Conservation (phyloP, 2,797 vertebrate genomes). For the Poliocrania exsul region DNA sequence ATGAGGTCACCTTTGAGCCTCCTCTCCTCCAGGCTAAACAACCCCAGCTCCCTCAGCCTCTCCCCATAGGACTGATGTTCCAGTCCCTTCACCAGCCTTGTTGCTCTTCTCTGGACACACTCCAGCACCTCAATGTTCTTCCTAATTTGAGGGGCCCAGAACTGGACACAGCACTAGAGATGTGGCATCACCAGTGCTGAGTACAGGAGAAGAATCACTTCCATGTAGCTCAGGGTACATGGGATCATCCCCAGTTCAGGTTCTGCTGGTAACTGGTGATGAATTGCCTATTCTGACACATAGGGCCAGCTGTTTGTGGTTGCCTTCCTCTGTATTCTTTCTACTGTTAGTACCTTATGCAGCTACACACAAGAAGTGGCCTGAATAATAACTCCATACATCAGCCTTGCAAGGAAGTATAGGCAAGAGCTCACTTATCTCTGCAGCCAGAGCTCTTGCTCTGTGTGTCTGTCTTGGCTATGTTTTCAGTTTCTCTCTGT, state of each 20-base stretch:
- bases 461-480: not conserved
- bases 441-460: not conserved
- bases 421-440: fast-evolving
- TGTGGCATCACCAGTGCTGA: not conserved
- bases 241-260: fast-evolving
- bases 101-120: not conserved
- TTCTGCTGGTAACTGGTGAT: not conserved
- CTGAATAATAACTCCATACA: fast-evolving
- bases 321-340: fast-evolving
- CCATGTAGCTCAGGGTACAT: not conserved
- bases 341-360: fast-evolving
- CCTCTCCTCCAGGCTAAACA: not conserved
- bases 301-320: fast-evolving
- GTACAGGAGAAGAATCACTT: not conserved
- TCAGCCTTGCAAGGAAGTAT: not conserved
- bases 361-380: no score
- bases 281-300: fast-evolving
- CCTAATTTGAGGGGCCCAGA: not conserved
- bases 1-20: not conserved
- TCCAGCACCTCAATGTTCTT: not conserved
- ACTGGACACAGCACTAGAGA: fast-evolving
- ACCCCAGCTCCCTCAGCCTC: not conserved
- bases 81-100: not conserved
- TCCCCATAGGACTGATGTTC: not conserved
- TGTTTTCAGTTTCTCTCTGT: not conserved